Conservation (phyloP, 2,888 invertebrate genomes). For the Pandemis heparana region DNA sequence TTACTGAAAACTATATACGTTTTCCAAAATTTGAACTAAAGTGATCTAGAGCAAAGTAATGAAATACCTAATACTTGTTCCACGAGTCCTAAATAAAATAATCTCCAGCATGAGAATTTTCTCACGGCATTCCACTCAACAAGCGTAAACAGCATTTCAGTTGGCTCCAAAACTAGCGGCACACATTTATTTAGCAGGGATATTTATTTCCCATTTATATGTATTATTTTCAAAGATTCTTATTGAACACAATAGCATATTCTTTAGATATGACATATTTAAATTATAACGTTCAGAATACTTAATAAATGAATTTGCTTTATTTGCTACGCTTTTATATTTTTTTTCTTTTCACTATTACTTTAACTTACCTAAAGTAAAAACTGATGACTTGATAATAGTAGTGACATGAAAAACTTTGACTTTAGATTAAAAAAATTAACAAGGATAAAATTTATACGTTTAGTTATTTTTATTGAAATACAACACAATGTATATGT, state of each 20-base stretch:
- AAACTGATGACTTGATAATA: no score
- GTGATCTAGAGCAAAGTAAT: conserved; percentile 2
- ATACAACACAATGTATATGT: no score
- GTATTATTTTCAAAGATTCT: neutral
- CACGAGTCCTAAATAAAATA: conserved; percentile 28
- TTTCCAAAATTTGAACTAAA: neutral
- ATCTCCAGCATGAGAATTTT: conserved; percentile 24
- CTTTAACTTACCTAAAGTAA: no score
- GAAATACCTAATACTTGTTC: conserved; percentile 14
- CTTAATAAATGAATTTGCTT: no score
- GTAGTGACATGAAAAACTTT: no score
- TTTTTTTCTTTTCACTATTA: no score
- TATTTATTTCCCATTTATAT: neutral
- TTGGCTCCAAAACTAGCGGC: neutral
- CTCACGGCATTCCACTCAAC: conserved; percentile 25
- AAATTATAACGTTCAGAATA: no score
- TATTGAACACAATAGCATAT: neutral
- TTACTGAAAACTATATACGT: neutral
- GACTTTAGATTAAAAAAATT: no score
- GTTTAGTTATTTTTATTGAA: no score
- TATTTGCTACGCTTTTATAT: no score
- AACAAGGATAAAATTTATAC: no score
- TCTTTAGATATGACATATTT: no score
- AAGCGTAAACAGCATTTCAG: conserved; percentile 29
- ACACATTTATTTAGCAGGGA: neutral